These are phyloP conservation scores for Callipepla californica DNA, from an alignment of 2,113 vertebrate genomes.

Conservation along the genomic window DNA sequence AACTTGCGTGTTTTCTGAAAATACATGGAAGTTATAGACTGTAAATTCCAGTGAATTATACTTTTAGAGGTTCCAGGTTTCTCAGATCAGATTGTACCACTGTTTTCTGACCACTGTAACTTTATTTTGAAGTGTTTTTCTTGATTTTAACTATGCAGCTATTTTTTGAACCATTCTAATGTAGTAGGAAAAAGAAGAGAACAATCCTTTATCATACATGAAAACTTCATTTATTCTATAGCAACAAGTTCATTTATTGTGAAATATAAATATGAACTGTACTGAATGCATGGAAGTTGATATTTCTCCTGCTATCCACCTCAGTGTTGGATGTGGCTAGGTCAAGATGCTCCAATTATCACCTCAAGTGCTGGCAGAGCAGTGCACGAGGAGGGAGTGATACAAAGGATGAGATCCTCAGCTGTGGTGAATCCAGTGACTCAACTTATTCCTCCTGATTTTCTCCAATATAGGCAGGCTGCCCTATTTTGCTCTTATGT, in stretches of 20 bases:
- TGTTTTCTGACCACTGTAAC: not conserved
- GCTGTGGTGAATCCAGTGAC: not conserved
- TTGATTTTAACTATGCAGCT: not conserved
- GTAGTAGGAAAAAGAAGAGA: not conserved
- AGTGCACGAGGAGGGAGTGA: not conserved
- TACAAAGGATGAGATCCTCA: not conserved
- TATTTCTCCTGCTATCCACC: not conserved
- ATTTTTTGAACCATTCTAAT: not conserved
- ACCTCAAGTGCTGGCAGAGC: not conserved
- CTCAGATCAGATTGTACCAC: not conserved
- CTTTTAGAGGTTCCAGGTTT: not conserved
- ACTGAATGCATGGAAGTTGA: not conserved
- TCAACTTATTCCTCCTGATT: not conserved
- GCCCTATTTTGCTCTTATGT: constrained; percentile 6
- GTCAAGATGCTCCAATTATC: not conserved
- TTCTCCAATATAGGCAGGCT: not conserved
- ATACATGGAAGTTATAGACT: not conserved
- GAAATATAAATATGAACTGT: not conserved
- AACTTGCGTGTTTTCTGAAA: not conserved
- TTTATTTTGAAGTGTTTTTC: not conserved
- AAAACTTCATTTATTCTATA: not conserved
- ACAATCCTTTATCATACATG: not conserved
- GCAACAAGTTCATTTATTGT: not conserved
- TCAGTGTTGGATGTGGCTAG: not conserved
- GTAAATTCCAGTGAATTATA: not conserved